A percentile compares a stretch with the other conserved stretches of the same genome.
phyloP scores from a whole-genome alignment of 2,113 vertebrate species.

The Hippocampus abdominalis region DNA sequence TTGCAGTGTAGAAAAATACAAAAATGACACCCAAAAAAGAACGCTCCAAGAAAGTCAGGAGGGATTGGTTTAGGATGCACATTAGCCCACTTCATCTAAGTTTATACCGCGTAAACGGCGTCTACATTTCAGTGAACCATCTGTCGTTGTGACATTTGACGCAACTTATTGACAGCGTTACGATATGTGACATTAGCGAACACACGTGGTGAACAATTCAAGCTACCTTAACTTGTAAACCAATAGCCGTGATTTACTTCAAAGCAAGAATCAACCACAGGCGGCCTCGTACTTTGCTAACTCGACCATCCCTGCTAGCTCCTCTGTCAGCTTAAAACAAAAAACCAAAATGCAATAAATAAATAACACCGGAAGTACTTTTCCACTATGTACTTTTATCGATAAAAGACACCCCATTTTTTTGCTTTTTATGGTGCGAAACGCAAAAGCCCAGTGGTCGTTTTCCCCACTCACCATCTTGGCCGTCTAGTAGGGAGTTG shows the following conservation, averaged over 20 bases:
- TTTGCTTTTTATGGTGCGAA: not conserved
- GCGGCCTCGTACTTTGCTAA: constrained; percentile 50
- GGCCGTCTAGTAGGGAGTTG: constrained; percentile 54
- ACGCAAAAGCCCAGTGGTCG: not conserved
- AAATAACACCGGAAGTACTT: fast-evolving
- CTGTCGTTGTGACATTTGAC: not conserved
- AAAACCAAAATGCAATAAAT: too few relatives aligned
- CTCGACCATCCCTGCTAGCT: constrained; percentile 27
- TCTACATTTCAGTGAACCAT: not conserved
- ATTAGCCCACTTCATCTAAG: not conserved
- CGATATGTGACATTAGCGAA: not conserved
- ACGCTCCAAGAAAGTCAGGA: not conserved
- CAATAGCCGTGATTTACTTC: not conserved
- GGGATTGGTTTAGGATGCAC: not conserved
- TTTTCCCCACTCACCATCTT: constrained; percentile 62
- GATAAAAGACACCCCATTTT: not conserved
- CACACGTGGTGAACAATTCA: not conserved
- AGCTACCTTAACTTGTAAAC: not conserved
- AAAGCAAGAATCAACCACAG: not conserved
- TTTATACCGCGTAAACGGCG: not conserved
- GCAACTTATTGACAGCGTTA: not conserved
- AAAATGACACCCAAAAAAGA: not conserved
- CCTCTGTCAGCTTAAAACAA: constrained; percentile 17
- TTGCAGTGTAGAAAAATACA: not conserved
- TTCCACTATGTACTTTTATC: not conserved